Evolutionary conservation across 2,888 invertebrate genomes (phyloP), one percentile per base, ranked within the genome.

Genomic region (Drosophila robusta): DNA sequence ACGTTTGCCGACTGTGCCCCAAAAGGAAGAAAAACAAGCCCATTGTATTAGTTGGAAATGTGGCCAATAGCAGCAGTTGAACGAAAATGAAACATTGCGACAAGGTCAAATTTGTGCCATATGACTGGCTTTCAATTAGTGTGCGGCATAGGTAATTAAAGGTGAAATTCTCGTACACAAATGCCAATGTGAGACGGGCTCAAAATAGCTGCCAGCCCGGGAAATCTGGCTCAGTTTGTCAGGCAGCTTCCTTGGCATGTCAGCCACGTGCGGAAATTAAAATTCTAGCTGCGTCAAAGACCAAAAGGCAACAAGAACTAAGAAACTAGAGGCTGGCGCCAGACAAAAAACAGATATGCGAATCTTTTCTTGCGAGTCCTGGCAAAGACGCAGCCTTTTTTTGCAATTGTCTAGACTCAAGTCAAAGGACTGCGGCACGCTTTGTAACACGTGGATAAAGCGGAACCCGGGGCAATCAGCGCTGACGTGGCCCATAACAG

Each of bases 181-280:
- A 56, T 47, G 49, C 24, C 60, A 45, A 42, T n/a, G 50, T 6
- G 6, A 38, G 44, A 32, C 14, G 58, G 41, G 16, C 60, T 62
- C 70, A 49, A 63, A 77, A 45, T 52, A 54, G 11, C 45, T 47
- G 29, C 45, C 57, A 52, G 50, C 50, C 44, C 52, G 45, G 62
- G 51, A 51, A 26, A 22, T 41, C 32, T 29, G 0, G 16, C n/a
- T 5, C 18, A n/a, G 34, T 57, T 32, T 29, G 41, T 14, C n/a
- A 41, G 36, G 14, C 22, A 44, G 42, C 68, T 75, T 67, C 54
- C 67, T 68, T 71, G 64, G 36, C 64, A 51, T 56, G 16, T 66
- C 52, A 69, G 70, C 71, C 80, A 84, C 75, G 81, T 80, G 75
- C 87, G 69, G 79, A 80, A 77, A 83, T 84, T 87, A 81, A 75